phyloP scores from a whole-genome alignment of 2,113 vertebrate genomes.

The Pseudonaja textilis region DNA sequence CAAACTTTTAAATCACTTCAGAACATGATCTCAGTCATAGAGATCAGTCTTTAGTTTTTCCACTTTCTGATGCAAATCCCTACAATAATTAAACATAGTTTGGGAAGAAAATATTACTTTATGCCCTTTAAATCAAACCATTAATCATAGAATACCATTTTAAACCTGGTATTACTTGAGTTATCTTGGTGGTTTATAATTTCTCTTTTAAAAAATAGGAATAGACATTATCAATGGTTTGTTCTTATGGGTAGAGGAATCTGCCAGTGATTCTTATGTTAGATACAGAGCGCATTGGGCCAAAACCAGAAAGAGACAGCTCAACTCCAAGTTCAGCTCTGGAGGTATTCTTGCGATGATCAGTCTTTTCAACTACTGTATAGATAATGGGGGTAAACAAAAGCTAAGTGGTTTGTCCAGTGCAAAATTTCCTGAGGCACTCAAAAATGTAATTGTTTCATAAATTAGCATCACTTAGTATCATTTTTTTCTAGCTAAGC shows the following conservation, averaged over 20 bases:
- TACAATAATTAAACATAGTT: conserved; percentile 35
- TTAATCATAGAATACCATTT: conserved; percentile 14
- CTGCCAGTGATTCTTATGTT: not conserved
- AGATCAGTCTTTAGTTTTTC: conserved; percentile 44
- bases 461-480: not conserved
- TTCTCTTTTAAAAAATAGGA: not conserved
- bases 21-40: conserved; percentile 24
- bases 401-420: not conserved
- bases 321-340: not conserved
- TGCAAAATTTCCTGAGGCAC: not conserved
- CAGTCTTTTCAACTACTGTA: not conserved
- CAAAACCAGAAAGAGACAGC: not conserved
- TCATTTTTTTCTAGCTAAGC: not conserved
- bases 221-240: not conserved
- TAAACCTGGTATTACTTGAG: conserved; percentile 1
- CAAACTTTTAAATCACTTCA: conserved; percentile 48
- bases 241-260: not conserved
- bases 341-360: not conserved
- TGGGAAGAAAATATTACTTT: conserved; percentile 41
- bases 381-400: not conserved
- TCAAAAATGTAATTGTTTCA: too few species aligned
- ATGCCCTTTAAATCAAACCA: conserved; percentile 36
- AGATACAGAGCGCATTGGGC: not conserved
- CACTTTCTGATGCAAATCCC: conserved; percentile 23
- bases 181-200: conserved; percentile 25